Evolutionary conservation across 2,888 invertebrate genomes (phyloP).

Genomic region (Syrphus vitripennis): DNA sequence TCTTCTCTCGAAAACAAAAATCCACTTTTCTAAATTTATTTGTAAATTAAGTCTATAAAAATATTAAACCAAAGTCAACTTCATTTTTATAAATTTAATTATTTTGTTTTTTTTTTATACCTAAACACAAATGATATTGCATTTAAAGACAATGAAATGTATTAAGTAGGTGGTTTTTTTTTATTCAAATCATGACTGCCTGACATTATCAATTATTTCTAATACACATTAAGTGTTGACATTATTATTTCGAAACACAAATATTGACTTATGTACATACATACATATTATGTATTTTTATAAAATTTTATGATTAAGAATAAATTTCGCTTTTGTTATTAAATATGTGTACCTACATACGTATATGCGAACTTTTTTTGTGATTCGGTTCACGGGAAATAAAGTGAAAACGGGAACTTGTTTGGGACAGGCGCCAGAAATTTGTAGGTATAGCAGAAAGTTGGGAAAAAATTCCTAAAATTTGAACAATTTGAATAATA

Average conservation of each 20-base stretch:
- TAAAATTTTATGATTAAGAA: slow-evolving; percentile 24
- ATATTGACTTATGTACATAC: too few species aligned
- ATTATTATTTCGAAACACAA: too few species aligned
- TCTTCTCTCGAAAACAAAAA: slow-evolving; percentile 44
- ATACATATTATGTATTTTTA: background rate
- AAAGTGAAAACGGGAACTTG: too few species aligned
- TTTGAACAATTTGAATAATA: too few species aligned
- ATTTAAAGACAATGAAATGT: background rate
- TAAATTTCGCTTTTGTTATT: slow-evolving; percentile 11
- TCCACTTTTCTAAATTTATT: background rate
- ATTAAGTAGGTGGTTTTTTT: background rate
- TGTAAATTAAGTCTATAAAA: background rate
- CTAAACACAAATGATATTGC: background rate
- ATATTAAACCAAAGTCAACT: background rate
- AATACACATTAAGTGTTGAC: slow-evolving; percentile 14
- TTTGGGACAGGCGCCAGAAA: too few species aligned
- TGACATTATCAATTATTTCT: slow-evolving; percentile 45
- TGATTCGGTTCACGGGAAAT: too few species aligned
- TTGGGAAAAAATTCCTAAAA: too few species aligned
- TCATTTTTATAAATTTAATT: background rate
- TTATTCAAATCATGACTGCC: slow-evolving; percentile 41
- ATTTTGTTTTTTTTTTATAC: background rate
- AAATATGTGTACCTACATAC: background rate
- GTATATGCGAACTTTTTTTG: too few species aligned
- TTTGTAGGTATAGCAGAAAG: too few species aligned